A percentile compares a stretch with the other conserved stretches of the same genome.
Conservation (phyloP, 1,140 invertebrate genomes). For the Lepidurus couesii region DNA sequence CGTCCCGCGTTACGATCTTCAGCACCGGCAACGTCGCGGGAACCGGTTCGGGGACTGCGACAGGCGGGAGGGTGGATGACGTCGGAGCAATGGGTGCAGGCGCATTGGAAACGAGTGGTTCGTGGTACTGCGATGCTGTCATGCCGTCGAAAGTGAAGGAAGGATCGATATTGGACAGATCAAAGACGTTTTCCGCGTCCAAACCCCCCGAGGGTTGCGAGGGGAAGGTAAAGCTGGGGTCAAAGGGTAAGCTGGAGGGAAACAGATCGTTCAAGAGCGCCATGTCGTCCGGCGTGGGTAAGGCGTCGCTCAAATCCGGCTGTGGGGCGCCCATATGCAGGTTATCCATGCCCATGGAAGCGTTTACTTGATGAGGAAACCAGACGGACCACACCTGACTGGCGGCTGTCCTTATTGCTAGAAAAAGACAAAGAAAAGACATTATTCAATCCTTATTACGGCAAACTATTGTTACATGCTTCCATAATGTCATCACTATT, state of each 20-base stretch:
- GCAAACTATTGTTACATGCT: no score
- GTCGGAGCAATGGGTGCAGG: not conserved
- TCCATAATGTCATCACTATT: not conserved
- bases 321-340: not conserved
- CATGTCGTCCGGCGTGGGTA: not conserved
- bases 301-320: not conserved
- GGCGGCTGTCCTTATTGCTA: not conserved
- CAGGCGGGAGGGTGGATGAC: not conserved
- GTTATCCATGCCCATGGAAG: not conserved
- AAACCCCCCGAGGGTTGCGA: not conserved
- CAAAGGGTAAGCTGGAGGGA: not conserved
- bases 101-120: not conserved
- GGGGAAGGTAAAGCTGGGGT: not conserved
- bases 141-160: not conserved
- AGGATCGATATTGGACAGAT: not conserved
- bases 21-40: not conserved
- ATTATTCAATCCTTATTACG: no score
- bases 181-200: not conserved
- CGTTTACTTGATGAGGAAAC: not conserved
- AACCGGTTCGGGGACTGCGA: not conserved
- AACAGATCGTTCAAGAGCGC: slow-evolving; percentile 8
- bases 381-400: not conserved
- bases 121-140: not conserved
- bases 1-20: not conserved
- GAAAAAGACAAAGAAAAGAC: no score